Base-by-base conservation (phyloP, 2,113 vertebrate genomes). In the Chaetodon auriga region DNA sequence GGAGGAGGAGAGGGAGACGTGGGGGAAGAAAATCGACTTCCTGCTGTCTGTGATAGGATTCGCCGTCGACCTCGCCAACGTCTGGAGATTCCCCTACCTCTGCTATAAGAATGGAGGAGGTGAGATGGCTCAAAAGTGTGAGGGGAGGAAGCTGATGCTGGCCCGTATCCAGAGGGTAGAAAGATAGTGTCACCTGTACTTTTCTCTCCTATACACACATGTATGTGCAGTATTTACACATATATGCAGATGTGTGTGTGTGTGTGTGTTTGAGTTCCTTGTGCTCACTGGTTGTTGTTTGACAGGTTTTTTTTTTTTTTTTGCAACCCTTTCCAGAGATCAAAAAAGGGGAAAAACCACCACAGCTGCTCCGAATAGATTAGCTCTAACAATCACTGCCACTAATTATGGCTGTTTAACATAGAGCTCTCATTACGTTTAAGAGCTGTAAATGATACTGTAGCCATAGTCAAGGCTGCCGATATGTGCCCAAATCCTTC, bases 51-150 rank as follows among this genome's bases (percentile, higher is more conserved):
- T 97, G 81, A 96, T 97, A 0, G 97, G 97, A 69, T 97, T 97
- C 1, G 97, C 97, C 0, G 97, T 97, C 85, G 97, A 97, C 87
- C 94, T 97, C 14, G 97, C 97, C 70, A 97, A 97, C 0, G 97
- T 97, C 81, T 97, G 97, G 97, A 94, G 97, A 58, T 97, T 97
- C 53, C 97, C 97, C 6, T 97, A 97, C 91, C 95, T 97, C 48
- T 97, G 97, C 95, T 97, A 97, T 91, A 97, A 97, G 83, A 97
- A 97, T 0, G 97, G 97, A 55, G 97, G 97, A 89, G 97, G 97
- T 97, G 87, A 96, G 95, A 60, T 12, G 6, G 30, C 30, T 30
- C 30, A 36, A 36, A 55, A 5, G 41, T 41, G 46, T 10, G 57
- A 25, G 19, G 74, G 51, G 16, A 58, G 7, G 30, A 30, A 30